Percentiles rank a stretch among this genome's conserved stretches.
Evolutionary conservation across 1,140 invertebrate genomes (phyloP).

Genomic region (Patella vulgata): DNA sequence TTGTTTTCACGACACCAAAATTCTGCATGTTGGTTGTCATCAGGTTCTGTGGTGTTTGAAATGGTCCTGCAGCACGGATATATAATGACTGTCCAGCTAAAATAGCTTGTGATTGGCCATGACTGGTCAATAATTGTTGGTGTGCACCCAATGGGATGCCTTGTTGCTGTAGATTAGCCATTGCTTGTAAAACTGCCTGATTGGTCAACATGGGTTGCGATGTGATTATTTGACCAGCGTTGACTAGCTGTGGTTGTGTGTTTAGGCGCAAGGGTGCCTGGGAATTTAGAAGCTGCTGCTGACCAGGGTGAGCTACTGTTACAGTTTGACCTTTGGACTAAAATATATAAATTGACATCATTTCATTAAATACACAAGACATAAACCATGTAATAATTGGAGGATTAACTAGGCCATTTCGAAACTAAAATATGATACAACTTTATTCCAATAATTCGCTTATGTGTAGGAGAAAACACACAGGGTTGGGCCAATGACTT

Average conservation of each 20-base stretch:
- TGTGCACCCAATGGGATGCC: conserved; percentile 49
- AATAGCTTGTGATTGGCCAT: conserved; percentile 54
- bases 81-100: conserved; percentile 52
- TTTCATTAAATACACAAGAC: neutral
- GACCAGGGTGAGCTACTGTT: conserved; percentile 33
- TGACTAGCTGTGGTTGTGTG: conserved; percentile 53
- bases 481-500: neutral
- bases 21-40: conserved; percentile 33
- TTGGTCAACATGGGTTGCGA: conserved; percentile 59
- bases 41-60: conserved; percentile 40
- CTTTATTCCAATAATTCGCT: neutral
- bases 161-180: conserved; percentile 49
- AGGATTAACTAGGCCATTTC: neutral
- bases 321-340: conserved; percentile 50
- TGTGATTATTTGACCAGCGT: conserved; percentile 56
- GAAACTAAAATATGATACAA: neutral
- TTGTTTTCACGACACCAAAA: conserved; percentile 6
- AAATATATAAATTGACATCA: neutral
- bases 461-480: neutral
- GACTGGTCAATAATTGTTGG: conserved; percentile 41
- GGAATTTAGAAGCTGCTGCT: conserved; percentile 52
- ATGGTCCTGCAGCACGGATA: conserved; percentile 43
- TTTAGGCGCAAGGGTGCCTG: conserved; percentile 48
- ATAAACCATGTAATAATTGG: neutral
- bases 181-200: conserved; percentile 59